Percentiles rank a stretch among this genome's conserved stretches.
phyloP scores from a whole-genome alignment of 2,888 invertebrate species.

The Dryadula phaetusa region DNA sequence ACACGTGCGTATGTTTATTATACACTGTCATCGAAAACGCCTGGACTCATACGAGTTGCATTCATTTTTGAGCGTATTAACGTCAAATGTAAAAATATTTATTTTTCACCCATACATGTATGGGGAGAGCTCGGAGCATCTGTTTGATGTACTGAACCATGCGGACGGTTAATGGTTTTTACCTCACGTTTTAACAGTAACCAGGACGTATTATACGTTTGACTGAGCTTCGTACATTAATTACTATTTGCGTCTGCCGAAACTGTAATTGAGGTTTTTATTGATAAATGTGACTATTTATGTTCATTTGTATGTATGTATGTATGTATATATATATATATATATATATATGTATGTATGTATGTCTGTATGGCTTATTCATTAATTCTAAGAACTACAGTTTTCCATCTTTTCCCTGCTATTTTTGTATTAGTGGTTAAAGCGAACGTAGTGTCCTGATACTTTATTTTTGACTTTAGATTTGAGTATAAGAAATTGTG shows the following conservation, averaged over 20 bases:
- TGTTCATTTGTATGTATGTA: neutral
- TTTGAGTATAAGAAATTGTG: too few relatives aligned
- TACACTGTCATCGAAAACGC: conserved; percentile 53
- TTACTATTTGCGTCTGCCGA: conserved; percentile 5
- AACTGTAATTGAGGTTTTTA: conserved; percentile 9
- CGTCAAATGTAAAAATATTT: conserved; percentile 48
- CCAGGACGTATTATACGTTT: conserved; percentile 10
- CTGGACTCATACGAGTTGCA: conserved; percentile 43
- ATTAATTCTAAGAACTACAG: too few relatives aligned
- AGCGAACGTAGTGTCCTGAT: too few relatives aligned
- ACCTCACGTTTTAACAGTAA: conserved; percentile 16
- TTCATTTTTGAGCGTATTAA: conserved; percentile 44
- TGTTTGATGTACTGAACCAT: conserved; percentile 30
- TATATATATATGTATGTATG: neutral
- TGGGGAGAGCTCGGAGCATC: conserved; percentile 19
- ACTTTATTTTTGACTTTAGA: too few relatives aligned
- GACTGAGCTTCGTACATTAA: conserved; percentile 12
- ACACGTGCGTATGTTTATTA: conserved; percentile 53
- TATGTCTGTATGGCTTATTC: neutral
- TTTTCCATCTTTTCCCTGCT: too few relatives aligned
- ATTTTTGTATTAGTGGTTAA: too few relatives aligned
- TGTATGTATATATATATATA: neutral
- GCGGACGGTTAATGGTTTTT: conserved; percentile 15
- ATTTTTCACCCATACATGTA: conserved; percentile 41
- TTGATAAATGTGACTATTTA: too few relatives aligned